These are phyloP conservation scores for Sander vitreus DNA, from an alignment of 2,113 vertebrate genomes.

Conservation along the genomic window DNA sequence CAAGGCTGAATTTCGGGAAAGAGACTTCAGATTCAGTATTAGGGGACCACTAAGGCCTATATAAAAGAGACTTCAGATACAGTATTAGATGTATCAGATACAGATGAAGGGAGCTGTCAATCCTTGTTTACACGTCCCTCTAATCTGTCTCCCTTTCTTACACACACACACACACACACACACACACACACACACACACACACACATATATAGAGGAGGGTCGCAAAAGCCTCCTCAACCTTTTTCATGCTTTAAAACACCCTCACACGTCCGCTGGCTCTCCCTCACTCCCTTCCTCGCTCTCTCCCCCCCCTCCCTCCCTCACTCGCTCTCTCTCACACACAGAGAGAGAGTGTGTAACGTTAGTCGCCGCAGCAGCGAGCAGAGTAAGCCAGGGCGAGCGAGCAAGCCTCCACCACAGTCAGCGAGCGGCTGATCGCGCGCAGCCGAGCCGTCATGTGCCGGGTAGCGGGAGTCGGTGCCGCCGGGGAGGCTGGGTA, in stretches of 20 bases:
- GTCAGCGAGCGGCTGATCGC: constrained; percentile 46
- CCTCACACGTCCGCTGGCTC: not conserved
- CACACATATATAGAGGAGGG: not conserved
- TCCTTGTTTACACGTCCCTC: not conserved
- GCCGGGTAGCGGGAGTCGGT: constrained; percentile 58
- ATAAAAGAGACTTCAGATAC: too few species aligned
- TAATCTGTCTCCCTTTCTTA: not conserved
- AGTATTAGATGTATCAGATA: too few species aligned
- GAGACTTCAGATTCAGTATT: too few species aligned
- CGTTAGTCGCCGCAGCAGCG: constrained; percentile 9
- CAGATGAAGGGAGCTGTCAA: not conserved
- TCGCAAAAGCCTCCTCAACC: constrained; percentile 4
- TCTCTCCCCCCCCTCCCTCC: not conserved
- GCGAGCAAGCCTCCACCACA: constrained; percentile 7
- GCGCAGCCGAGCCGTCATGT: constrained; percentile 63
- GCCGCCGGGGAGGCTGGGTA: constrained; percentile 68
- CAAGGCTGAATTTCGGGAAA: too few species aligned
- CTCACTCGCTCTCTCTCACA: not conserved
- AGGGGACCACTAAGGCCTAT: too few species aligned
- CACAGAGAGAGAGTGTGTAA: not conserved
- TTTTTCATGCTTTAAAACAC: constrained; percentile 31
- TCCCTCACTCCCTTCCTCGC: not conserved
- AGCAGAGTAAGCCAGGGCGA: constrained; percentile 14
- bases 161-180: not conserved
- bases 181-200: not conserved